phyloP scores from a whole-genome alignment of 2,113 vertebrate species.

The Phylloscopus trochiloides region DNA sequence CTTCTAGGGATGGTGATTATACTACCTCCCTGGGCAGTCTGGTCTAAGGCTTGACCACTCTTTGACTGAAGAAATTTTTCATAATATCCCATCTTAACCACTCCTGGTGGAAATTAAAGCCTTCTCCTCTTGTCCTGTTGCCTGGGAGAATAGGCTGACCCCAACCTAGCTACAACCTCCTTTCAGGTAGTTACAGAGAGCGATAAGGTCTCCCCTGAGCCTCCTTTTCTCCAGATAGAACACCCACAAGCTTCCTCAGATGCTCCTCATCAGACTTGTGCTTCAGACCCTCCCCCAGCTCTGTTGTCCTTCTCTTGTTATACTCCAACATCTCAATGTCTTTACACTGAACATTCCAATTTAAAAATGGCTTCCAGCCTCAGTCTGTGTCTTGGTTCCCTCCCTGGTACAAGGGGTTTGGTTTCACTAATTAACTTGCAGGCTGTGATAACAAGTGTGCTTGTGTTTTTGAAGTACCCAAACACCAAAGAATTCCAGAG shows the following conservation, averaged over 20 bases:
- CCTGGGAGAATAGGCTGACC: background rate
- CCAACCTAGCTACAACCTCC: background rate
- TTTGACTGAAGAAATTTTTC: background rate
- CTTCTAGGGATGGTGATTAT: background rate
- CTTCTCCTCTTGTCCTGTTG: background rate
- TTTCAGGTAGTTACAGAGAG: background rate
- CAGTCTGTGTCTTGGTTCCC: background rate
- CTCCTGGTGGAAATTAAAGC: background rate
- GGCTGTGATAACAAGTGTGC: background rate
- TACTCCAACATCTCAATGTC: background rate
- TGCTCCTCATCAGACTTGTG: background rate
- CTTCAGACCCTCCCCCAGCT: background rate
- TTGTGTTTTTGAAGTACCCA: background rate
- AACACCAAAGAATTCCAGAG: background rate
- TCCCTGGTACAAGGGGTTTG: background rate
- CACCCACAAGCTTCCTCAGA: background rate
- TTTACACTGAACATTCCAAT: background rate
- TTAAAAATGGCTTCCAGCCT: background rate
- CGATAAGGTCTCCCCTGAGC: background rate
- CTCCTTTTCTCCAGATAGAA: background rate
- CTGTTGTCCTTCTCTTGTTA: background rate
- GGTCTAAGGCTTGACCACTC: background rate
- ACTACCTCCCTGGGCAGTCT: background rate
- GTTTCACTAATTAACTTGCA: background rate
- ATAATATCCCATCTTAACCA: background rate